phyloP scores from a whole-genome alignment of 1,140 invertebrate species.

The Sycophila sp. region DNA sequence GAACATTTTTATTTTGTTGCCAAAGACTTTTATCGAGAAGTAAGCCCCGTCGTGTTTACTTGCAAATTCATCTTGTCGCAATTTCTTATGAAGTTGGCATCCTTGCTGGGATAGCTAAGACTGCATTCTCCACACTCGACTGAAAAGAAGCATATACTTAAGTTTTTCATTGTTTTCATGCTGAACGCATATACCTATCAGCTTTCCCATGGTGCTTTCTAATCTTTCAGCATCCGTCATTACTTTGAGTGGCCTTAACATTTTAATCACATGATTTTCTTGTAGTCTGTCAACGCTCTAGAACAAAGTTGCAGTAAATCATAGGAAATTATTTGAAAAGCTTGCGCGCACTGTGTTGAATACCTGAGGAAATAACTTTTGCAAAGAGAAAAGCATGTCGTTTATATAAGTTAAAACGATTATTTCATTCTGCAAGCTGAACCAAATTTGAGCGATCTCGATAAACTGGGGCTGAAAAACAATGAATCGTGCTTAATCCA shows the following conservation, averaged over 20 bases:
- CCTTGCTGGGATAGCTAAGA: constrained; percentile 58
- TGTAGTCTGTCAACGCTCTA: too few relatives aligned
- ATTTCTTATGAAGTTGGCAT: too few relatives aligned
- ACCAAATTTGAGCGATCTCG: constrained; percentile 72
- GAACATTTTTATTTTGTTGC: too few relatives aligned
- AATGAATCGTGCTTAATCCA: too few relatives aligned
- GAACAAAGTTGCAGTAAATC: too few relatives aligned
- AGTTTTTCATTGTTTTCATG: not conserved
- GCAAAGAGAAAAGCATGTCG: constrained; percentile 66
- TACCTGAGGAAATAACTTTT: constrained; percentile 64
- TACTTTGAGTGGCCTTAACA: constrained; percentile 49
- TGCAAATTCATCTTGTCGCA: constrained; percentile 64
- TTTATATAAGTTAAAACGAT: constrained; percentile 71
- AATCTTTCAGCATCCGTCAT: constrained; percentile 66
- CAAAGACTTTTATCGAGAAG: not conserved
- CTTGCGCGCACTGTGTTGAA: not conserved
- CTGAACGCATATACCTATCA: constrained; percentile 57
- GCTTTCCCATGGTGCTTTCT: constrained; percentile 56
- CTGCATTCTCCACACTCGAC: constrained; percentile 54
- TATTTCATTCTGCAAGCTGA: constrained; percentile 71
- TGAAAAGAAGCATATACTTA: constrained; percentile 35
- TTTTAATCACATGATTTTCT: too few relatives aligned
- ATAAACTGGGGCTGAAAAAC: constrained; percentile 71
- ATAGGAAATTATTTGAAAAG: constrained; percentile 31
- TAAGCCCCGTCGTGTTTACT: constrained; percentile 44